A percentile compares a stretch with the other conserved stretches of the same genome.
These are phyloP conservation scores for Philotrypesis tridentata DNA, from an alignment of 1,140 invertebrate species.

Conservation along the genomic window DNA sequence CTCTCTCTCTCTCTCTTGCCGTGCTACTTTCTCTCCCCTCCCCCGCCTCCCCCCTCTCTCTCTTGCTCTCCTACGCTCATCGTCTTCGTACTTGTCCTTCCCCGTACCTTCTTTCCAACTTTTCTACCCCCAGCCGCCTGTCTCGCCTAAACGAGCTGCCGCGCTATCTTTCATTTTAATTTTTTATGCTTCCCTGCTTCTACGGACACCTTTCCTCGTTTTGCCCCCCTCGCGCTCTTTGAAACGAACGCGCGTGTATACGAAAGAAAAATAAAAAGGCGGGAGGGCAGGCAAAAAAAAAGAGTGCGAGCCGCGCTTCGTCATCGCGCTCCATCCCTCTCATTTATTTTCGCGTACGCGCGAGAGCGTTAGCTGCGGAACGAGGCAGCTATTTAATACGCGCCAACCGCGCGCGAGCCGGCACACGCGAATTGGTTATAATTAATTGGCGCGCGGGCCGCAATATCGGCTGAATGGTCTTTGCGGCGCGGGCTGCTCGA, in stretches of 20 bases:
- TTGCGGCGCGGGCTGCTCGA: neutral
- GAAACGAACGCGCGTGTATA: no score
- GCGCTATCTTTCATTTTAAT: constrained; percentile 26
- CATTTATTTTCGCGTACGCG: constrained; percentile 59
- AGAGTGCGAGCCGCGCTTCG: constrained; percentile 56
- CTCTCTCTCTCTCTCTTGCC: constrained; percentile 43
- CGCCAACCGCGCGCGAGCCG: neutral
- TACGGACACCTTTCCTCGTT: constrained; percentile 20
- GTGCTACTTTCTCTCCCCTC: constrained; percentile 46
- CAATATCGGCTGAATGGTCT: constrained; percentile 32
- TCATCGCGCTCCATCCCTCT: constrained; percentile 52
- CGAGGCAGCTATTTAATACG: neutral
- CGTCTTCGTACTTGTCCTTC: constrained; percentile 30
- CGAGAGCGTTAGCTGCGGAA: constrained; percentile 38
- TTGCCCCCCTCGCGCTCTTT: neutral
- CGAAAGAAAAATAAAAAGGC: no score
- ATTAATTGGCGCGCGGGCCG: constrained; percentile 49
- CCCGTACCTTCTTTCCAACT: neutral
- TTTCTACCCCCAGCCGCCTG: constrained; percentile 11
- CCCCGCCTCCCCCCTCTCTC: constrained; percentile 45
- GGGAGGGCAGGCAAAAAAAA: constrained; percentile 25
- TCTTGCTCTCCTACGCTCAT: constrained; percentile 36
- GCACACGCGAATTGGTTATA: constrained; percentile 52
- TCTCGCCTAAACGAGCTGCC: constrained; percentile 9
- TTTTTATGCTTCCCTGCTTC: constrained; percentile 36